These are phyloP conservation scores for Conomelus anceps DNA, from an alignment of 2,888 invertebrate genomes.

Conservation along the genomic window DNA sequence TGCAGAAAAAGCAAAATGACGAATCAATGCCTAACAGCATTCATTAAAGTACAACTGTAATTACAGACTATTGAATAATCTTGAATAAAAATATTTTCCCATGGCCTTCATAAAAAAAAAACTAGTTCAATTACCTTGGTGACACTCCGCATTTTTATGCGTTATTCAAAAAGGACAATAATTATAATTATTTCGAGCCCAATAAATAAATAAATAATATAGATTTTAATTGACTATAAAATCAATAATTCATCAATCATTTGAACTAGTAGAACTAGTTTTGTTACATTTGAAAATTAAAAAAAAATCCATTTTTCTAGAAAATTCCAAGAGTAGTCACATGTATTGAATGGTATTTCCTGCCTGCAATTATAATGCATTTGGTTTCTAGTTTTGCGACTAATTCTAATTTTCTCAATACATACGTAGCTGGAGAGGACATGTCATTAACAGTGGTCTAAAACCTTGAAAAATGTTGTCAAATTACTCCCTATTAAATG, in stretches of 20 bases:
- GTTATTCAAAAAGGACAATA: not conserved
- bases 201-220: too few relatives aligned
- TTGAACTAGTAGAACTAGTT: not conserved
- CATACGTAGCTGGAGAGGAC: not conserved
- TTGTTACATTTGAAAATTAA: not conserved
- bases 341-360: not conserved
- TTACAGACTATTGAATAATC: not conserved
- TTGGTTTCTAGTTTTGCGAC: not conserved
- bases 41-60: too few relatives aligned
- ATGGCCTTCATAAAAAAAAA: not conserved
- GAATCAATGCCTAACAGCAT: not conserved
- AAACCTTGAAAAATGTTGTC: not conserved
- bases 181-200: not conserved
- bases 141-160: not conserved
- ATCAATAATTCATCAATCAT: too few relatives aligned
- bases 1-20: not conserved
- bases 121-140: not conserved
- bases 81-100: not conserved
- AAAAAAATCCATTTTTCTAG: not conserved
- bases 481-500: not conserved
- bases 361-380: not conserved
- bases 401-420: not conserved
- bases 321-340: not conserved
- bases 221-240: not conserved
- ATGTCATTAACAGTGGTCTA: not conserved